Evolutionary conservation across 2,113 vertebrate genomes (phyloP).

Genomic region (Chunga burmeisteri): DNA sequence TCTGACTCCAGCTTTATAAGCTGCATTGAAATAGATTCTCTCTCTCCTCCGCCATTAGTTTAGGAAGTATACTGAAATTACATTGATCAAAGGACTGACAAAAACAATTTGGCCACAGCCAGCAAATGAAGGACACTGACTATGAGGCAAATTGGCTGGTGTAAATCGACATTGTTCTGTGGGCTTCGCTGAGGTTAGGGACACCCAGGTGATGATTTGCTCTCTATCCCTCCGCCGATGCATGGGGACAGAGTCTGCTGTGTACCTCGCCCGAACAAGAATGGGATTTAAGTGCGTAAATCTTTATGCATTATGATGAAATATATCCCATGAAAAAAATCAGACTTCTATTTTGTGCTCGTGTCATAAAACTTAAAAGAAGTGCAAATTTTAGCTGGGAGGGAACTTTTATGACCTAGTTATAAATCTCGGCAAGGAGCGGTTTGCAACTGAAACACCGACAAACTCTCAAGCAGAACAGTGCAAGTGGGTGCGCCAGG

Average conservation of each 20-base stretch:
- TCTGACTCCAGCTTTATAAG: background rate
- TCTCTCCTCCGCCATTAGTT: background rate
- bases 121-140: background rate
- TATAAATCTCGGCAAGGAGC: constrained; percentile 60
- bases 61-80: background rate
- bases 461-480: constrained; percentile 40
- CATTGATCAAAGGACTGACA: background rate
- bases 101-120: background rate
- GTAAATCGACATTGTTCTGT: background rate
- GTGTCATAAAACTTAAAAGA: constrained; percentile 66
- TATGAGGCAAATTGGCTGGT: background rate
- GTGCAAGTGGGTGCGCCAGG: background rate
- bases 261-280: background rate
- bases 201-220: background rate
- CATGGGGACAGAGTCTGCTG: background rate
- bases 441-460: constrained; percentile 28
- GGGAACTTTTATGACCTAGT: constrained; percentile 44
- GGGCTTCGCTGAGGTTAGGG: background rate
- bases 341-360: background rate
- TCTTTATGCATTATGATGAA: constrained; percentile 26
- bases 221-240: background rate
- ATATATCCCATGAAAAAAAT: constrained; percentile 9
- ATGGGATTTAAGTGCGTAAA: background rate
- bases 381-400: constrained; percentile 53
- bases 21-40: background rate